These are phyloP conservation scores for Huso huso DNA, from an alignment of 2,797 vertebrate genomes.

Conservation along the genomic window DNA sequence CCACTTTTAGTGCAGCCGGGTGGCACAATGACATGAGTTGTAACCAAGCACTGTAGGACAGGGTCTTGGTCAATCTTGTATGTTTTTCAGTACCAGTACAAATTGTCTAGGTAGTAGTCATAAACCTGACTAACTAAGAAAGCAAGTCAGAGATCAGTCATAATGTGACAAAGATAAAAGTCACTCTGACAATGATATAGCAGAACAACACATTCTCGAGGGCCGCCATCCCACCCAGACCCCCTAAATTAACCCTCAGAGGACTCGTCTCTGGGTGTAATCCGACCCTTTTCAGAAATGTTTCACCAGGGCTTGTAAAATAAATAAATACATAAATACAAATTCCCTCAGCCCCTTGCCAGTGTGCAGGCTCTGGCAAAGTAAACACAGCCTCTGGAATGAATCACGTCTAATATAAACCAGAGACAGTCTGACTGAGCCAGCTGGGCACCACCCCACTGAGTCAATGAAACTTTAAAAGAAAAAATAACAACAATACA, in stretches of 20 bases:
- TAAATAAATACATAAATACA: conserved; percentile 16
- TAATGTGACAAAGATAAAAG: conserved; percentile 30
- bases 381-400: conserved; percentile 52
- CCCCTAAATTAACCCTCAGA: conserved; percentile 8
- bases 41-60: too few relatives aligned
- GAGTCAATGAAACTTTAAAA: conserved; percentile 55
- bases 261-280: conserved; percentile 6
- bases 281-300: neutral
- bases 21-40: too few relatives aligned
- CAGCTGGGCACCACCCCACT: conserved; percentile 48
- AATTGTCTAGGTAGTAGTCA: too few relatives aligned
- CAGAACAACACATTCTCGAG: conserved; percentile 24
- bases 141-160: conserved; percentile 23
- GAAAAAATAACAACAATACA: conserved; percentile 29
- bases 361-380: conserved; percentile 40
- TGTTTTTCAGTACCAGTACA: too few relatives aligned
- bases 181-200: conserved; percentile 34
- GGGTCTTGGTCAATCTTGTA: too few relatives aligned
- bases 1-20: too few relatives aligned
- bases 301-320: conserved; percentile 9
- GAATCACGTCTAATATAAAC: conserved; percentile 69
- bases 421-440: conserved; percentile 48
- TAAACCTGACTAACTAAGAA: conserved; percentile 15
- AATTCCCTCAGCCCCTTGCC: conserved; percentile 47
- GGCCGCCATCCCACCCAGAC: conserved; percentile 1